Percentiles rank a stretch among this genome's conserved stretches.
phyloP scores from a whole-genome alignment of 1,140 invertebrate genomes.

The Euura saliciscinereae region DNA sequence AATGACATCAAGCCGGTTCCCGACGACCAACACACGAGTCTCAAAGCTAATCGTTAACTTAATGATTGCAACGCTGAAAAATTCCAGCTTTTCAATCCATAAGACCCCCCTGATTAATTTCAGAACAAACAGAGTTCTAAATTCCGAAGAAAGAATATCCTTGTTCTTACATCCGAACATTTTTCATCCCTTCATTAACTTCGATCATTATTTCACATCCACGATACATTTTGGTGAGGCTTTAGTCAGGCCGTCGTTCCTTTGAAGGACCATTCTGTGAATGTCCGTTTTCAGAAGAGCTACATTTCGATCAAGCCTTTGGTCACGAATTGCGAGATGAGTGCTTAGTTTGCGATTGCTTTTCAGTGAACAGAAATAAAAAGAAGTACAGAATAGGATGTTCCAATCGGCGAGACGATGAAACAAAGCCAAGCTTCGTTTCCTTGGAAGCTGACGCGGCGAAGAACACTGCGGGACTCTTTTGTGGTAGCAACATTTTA shows the following conservation, averaged over 20 bases:
- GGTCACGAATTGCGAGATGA: background rate
- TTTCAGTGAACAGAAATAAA: background rate
- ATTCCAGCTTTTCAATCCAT: no score
- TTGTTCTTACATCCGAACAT: background rate
- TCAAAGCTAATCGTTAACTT: background rate
- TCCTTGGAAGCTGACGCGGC: no score
- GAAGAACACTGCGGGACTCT: constrained; percentile 7
- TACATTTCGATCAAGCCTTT: background rate
- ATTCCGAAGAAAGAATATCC: no score
- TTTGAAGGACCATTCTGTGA: no score
- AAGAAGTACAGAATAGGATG: background rate
- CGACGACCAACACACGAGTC: no score
- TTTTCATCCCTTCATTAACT: background rate
- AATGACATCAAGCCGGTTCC: background rate
- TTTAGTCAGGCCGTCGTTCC: no score
- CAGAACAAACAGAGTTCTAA: no score
- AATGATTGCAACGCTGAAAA: background rate
- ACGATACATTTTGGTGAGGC: no score
- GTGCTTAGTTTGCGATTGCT: background rate
- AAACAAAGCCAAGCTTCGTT: constrained; percentile 26
- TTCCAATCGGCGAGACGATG: constrained; percentile 39
- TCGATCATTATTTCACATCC: no score
- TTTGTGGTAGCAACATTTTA: constrained; percentile 40
- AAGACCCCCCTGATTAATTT: no score
- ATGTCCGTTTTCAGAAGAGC: no score